Conservation (phyloP, 2,888 invertebrate species). For the Athripsodes cinereus region DNA sequence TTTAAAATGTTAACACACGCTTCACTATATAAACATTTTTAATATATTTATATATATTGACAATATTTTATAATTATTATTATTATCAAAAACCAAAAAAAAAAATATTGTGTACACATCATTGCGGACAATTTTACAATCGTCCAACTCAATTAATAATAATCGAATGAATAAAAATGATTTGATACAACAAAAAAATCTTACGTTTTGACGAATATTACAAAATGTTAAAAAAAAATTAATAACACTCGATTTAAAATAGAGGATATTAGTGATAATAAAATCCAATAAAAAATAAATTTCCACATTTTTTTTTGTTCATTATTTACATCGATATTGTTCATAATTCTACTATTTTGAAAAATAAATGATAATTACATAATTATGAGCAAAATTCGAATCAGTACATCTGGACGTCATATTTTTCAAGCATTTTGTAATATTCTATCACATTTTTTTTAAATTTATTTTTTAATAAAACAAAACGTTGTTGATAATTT, state of each 20-base stretch:
- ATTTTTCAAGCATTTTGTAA: background rate
- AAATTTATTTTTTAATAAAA: too few species aligned
- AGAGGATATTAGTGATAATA: background rate
- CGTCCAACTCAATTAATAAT: too few species aligned
- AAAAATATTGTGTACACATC: background rate
- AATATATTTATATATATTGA: background rate
- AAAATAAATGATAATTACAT: background rate
- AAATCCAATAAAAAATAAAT: slow-evolving; percentile 1
- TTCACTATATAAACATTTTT: slow-evolving; percentile 1
- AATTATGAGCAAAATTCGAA: background rate
- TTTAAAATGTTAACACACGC: slow-evolving; percentile 16
- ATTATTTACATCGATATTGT: background rate
- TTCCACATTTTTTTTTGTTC: background rate
- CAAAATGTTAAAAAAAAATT: background rate
- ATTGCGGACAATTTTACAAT: background rate
- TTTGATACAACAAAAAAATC: background rate
- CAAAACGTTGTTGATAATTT: too few species aligned
- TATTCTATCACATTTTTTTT: background rate
- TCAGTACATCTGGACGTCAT: background rate
- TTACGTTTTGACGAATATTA: background rate
- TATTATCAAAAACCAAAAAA: background rate
- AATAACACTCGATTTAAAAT: background rate
- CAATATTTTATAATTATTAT: background rate
- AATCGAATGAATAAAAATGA: background rate
- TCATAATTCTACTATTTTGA: background rate